phyloP scores from a whole-genome alignment of 2,113 vertebrate genomes.

The Corapipo altera region DNA sequence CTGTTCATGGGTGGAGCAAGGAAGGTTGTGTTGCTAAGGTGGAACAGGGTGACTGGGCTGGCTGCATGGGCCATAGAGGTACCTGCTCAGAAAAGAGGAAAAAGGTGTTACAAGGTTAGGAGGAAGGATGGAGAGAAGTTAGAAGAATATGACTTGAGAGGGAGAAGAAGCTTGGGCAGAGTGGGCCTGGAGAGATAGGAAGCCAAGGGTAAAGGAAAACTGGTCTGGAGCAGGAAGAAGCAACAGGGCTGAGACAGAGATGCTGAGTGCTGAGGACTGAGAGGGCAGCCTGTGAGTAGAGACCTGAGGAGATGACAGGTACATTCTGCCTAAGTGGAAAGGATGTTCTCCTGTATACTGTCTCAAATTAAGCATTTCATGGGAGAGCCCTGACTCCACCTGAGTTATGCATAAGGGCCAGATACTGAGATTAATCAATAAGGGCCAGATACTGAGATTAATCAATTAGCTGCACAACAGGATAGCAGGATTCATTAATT shows the following conservation, averaged over 20 bases:
- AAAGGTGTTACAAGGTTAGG: neutral
- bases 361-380: neutral
- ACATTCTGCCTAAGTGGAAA: accelerated
- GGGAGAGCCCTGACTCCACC: neutral
- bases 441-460: neutral
- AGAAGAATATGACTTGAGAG: neutral
- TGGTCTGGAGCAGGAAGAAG: neutral
- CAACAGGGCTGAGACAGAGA: neutral
- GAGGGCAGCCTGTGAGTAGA: neutral
- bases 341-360: neutral
- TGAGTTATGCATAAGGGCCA: neutral
- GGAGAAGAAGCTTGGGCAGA: neutral
- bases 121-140: neutral
- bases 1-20: neutral
- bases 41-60: neutral
- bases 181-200: neutral
- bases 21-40: neutral
- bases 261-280: neutral
- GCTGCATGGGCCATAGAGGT: neutral
- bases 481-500: neutral
- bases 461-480: neutral
- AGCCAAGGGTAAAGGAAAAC: neutral
- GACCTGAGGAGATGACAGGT: neutral
- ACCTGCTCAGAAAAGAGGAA: neutral
- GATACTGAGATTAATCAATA: neutral